Base-by-base conservation (phyloP, 2,888 invertebrate species). In the Aradus depressus region DNA sequence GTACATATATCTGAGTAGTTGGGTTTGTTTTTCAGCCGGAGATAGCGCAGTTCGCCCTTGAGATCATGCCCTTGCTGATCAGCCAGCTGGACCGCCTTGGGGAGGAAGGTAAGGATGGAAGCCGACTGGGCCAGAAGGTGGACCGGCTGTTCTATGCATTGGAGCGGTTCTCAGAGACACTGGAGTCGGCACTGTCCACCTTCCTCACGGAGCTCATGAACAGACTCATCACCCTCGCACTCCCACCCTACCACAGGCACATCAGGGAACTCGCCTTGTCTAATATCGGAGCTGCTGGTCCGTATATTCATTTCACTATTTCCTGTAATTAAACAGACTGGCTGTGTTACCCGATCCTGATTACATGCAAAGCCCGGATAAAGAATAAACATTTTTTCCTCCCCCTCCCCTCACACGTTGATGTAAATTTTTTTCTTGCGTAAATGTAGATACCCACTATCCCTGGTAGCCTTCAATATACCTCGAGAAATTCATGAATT, bases 111-210 rank as follows among this genome's bases (percentile, higher is more conserved):
- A 51, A 57, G 22, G 44, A 41, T 8, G 55, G 51, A 51, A 54
- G 53, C 41, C 70, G 69, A 48, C 73, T 73, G 6, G 72, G 73
- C 37, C 72, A 72, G 49, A 75, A 78, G 58, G 77, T 79, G 2
- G 78, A 80, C 59, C 74, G 82, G 45, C 78, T 85, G 70, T 87
- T 86, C 65, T 85, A 84, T 65, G 85, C 86, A 0, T 65, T 87
- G 54, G 85, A 86, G 66, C 80, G 79, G 53, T 86, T 84, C 64
- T 84, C 82, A 62, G 84, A 86, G 65, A 83, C 84, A 67, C 69
- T 86, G 34, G 81, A 80, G 57, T 76, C 79, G 44, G 79, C 75
- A n/a, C 69, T 87, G 31, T 65, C 80, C 44, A 84, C 83, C 0
- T 83, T 83, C 64, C 68, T 86, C 51, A 80, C 81, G 0, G 70